Evolutionary conservation across 2,113 vertebrate species (phyloP).

Genomic region (Australoheros scitulus): DNA sequence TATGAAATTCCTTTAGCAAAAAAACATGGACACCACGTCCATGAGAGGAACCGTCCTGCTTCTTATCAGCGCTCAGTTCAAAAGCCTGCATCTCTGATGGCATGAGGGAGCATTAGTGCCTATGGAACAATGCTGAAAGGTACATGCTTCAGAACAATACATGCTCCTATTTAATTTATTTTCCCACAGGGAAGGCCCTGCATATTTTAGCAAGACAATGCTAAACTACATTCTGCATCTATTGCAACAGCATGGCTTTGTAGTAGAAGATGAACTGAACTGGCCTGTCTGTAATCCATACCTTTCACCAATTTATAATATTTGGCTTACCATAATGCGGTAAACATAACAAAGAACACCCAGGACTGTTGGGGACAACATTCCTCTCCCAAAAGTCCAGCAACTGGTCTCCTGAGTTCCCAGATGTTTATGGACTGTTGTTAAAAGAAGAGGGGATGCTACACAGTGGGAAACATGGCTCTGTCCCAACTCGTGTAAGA

Average conservation of each 20-base stretch:
- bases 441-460: background rate
- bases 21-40: too few species aligned
- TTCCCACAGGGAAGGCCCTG: too few species aligned
- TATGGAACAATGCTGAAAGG: too few species aligned
- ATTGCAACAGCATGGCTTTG: background rate
- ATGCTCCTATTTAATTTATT: too few species aligned
- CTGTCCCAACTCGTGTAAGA: background rate
- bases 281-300: too few species aligned
- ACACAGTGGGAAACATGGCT: background rate
- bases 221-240: background rate
- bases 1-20: too few species aligned
- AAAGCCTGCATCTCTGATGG: too few species aligned
- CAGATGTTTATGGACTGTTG: background rate
- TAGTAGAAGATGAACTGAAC: too few species aligned
- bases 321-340: background rate
- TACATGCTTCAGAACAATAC: too few species aligned
- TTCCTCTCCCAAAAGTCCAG: background rate
- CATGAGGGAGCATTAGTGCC: too few species aligned
- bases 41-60: too few species aligned
- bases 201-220: background rate
- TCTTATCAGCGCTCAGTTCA: too few species aligned
- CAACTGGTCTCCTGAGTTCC: background rate
- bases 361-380: background rate
- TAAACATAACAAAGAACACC: background rate
- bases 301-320: background rate